Conservation (phyloP, 2,797 vertebrate species). For the Pangasius macronema region DNA sequence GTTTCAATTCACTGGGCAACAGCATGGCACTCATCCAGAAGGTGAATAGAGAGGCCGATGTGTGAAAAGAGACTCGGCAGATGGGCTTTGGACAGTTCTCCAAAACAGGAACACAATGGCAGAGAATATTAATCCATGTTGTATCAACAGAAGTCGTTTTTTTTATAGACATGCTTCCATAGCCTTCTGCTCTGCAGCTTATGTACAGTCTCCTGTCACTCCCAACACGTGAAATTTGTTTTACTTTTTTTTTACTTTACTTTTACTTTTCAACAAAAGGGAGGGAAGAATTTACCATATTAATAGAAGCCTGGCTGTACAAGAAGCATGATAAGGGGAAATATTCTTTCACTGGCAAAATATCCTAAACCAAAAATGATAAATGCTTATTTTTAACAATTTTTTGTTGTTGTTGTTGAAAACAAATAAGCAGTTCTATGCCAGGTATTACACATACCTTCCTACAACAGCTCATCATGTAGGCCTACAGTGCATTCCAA, state of each 20-base stretch:
- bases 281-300: not conserved
- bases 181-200: not conserved
- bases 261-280: not conserved
- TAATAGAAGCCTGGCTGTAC: not conserved
- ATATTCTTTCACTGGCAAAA: not conserved
- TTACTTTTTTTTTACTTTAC: not conserved
- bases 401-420: not conserved
- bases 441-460: not conserved
- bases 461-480: not conserved
- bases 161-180: conserved; percentile 6
- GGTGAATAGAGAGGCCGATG: conserved; percentile 56
- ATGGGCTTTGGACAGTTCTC: conserved; percentile 53
- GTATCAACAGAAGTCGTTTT: conserved; percentile 4
- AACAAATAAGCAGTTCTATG: not conserved
- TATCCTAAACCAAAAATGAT: not conserved
- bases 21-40: conserved; percentile 55
- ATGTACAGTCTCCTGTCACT: not conserved
- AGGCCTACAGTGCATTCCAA: not conserved
- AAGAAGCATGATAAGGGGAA: not conserved
- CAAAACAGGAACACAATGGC: conserved; percentile 47
- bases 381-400: not conserved
- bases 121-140: conserved; percentile 41
- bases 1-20: conserved; percentile 61
- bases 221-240: not conserved
- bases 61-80: conserved; percentile 33